These are phyloP conservation scores for Eilema griseolum DNA, from an alignment of 2,888 invertebrate species.

Conservation along the genomic window DNA sequence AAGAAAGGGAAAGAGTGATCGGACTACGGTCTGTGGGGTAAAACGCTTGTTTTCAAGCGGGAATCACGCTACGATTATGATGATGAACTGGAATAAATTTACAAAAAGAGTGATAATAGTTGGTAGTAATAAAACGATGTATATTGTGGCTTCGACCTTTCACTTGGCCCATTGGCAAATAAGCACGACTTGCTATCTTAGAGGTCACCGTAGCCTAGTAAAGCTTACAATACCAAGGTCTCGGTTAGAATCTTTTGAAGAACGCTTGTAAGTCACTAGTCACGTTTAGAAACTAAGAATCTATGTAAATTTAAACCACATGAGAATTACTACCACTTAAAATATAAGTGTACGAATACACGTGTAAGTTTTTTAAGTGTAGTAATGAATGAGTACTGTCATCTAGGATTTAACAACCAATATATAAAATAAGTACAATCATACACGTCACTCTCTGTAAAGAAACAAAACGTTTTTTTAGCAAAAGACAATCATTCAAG, in stretches of 20 bases:
- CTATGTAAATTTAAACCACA: neutral
- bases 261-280: neutral
- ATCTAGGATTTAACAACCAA: too few species aligned
- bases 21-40: neutral
- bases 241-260: neutral
- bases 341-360: neutral
- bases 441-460: too few species aligned
- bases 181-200: neutral
- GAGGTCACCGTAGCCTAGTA: slow-evolving; percentile 1
- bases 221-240: slow-evolving; percentile 4
- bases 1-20: neutral
- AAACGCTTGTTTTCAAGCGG: too few species aligned
- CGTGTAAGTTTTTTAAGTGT: neutral
- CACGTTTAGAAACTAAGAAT: neutral
- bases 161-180: slow-evolving; percentile 1
- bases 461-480: neutral
- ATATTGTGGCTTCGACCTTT: neutral
- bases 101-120: neutral
- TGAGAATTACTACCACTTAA: too few species aligned
- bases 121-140: neutral
- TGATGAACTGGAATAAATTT: neutral
- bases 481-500: neutral
- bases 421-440: too few species aligned
- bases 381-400: neutral
- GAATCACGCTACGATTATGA: too few species aligned